phyloP scores from a whole-genome alignment of 2,888 invertebrate species.

The Lepetodrilus schrolli region DNA sequence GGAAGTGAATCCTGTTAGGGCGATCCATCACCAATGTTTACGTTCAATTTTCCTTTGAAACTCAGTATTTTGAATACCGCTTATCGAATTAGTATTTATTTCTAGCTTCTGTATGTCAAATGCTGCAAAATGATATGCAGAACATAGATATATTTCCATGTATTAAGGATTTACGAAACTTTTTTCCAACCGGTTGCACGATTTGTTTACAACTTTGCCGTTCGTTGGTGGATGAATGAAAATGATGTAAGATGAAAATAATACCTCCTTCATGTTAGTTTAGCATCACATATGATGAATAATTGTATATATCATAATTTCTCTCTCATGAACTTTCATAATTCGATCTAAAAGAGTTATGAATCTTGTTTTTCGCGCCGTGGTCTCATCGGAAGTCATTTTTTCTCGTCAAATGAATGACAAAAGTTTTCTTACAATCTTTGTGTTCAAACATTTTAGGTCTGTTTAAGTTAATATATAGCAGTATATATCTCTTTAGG shows the following conservation, averaged over 20 bases:
- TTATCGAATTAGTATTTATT: background rate
- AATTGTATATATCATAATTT: background rate
- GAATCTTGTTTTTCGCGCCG: slow-evolving; percentile 23
- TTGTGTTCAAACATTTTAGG: background rate
- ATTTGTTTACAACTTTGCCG: slow-evolving; percentile 29
- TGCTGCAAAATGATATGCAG: slow-evolving; percentile 43
- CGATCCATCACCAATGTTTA: slow-evolving; percentile 23
- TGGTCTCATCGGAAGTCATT: background rate
- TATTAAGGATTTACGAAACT: background rate
- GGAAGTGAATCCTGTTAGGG: background rate
- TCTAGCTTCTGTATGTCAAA: background rate
- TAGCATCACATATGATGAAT: background rate
- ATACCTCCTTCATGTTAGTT: background rate
- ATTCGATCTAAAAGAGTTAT: background rate
- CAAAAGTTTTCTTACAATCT: background rate
- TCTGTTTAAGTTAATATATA: background rate
- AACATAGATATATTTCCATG: slow-evolving; percentile 19
- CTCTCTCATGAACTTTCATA: background rate
- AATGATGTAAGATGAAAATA: background rate
- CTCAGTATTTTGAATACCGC: slow-evolving; percentile 45
- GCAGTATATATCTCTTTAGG: no score
- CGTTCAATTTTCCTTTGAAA: slow-evolving; percentile 12
- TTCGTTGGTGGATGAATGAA: background rate
- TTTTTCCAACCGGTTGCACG: background rate
- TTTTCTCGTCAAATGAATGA: background rate